These are phyloP conservation scores for Notamacropus eugenii DNA, from an alignment of 2,797 vertebrate genomes.

Conservation along the genomic window DNA sequence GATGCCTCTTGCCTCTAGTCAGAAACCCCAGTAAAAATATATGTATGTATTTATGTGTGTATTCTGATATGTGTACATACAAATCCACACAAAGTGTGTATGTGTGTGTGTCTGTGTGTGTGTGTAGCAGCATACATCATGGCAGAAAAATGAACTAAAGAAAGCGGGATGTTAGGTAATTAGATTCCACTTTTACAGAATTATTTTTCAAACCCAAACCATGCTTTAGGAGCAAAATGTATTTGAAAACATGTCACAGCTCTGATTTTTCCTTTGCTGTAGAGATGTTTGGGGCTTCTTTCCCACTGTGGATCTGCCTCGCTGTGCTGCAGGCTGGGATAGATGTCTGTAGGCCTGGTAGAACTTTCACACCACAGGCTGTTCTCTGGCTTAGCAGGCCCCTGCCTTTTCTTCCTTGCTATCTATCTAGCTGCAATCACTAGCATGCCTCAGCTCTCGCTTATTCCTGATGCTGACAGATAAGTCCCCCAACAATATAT, in stretches of 20 bases:
- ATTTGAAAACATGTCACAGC: not conserved
- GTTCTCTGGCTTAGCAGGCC: not conserved
- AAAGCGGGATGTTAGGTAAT: not conserved
- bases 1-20: not conserved
- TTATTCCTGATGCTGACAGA: not conserved
- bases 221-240: not conserved
- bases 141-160: not conserved
- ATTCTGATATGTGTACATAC: not conserved
- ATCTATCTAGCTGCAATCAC: constrained; percentile 52
- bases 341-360: not conserved
- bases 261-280: not conserved
- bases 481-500: constrained; percentile 9
- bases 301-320: not conserved
- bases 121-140: not conserved
- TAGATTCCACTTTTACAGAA: not conserved
- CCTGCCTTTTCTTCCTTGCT: not conserved
- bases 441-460: not conserved
- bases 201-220: not conserved
- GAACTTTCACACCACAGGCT: not conserved
- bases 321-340: not conserved
- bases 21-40: not conserved
- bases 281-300: not conserved
- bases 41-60: not conserved
- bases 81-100: accelerated
- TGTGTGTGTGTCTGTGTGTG: too few species aligned